Percentiles rank a stretch among this genome's conserved stretches.
Evolutionary conservation across 2,888 invertebrate species (phyloP).

Genomic region (Oegoconia quadripuncta): DNA sequence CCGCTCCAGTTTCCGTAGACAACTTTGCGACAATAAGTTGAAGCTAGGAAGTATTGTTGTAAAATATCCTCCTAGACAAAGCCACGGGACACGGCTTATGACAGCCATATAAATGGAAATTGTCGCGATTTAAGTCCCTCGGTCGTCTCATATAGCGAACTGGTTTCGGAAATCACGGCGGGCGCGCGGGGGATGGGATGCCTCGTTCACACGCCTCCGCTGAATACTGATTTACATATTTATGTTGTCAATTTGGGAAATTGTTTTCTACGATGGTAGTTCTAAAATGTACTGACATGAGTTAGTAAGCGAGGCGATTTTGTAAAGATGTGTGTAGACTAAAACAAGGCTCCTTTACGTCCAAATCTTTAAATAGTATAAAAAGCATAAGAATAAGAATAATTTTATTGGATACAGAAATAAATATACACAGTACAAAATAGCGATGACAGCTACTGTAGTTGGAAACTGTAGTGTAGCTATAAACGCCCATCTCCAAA

Average conservation of each 20-base stretch:
- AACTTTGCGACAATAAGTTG: neutral
- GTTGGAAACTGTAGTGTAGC: too few relatives aligned
- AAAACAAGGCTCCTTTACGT: too few relatives aligned
- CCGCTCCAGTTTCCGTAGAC: neutral
- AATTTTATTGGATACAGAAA: too few relatives aligned
- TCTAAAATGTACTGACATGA: neutral
- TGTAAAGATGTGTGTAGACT: neutral
- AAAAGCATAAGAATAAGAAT: too few relatives aligned
- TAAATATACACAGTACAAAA: too few relatives aligned
- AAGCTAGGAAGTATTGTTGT: neutral
- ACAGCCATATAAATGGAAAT: constrained; percentile 68
- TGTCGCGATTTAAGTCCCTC: constrained; percentile 60
- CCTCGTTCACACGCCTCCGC: constrained; percentile 19
- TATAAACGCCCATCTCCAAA: too few relatives aligned
- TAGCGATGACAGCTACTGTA: too few relatives aligned
- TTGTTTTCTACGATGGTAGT: constrained; percentile 5
- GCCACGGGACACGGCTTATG: constrained; percentile 53
- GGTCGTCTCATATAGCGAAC: constrained; percentile 40
- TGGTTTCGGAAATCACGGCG: constrained; percentile 52
- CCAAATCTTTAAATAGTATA: too few relatives aligned
- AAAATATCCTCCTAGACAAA: constrained; percentile 36
- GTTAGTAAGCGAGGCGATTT: neutral
- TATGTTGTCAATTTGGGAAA: constrained; percentile 13
- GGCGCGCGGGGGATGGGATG: constrained; percentile 16
- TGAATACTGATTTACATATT: constrained; percentile 18